Base-by-base conservation (phyloP, 2,888 invertebrate species). In the Suillia variegata region DNA sequence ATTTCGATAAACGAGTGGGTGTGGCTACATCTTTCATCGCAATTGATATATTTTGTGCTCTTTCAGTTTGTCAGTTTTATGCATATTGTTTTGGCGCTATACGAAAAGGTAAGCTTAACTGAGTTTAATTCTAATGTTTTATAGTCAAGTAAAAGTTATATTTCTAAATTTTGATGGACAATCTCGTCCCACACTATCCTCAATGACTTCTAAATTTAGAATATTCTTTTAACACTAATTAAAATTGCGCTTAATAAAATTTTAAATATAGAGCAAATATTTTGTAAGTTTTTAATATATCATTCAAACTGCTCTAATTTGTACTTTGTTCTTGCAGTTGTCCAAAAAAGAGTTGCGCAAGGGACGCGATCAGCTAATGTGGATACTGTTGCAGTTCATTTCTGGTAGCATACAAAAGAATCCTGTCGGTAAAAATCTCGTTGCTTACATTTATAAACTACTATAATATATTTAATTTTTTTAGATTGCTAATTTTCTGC, bases 321-420 rank as follows among this genome's bases (percentile, higher is more conserved):
- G n/a, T n/a, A n/a, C n/a, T n/a, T n/a, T n/a, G n/a, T 54, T 51
- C 34, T 78, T 81, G 12, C 67, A 88, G 87, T 81, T 94, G 34
- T 86, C 89, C 47, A 90, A 89, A 6, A 86, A 91, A 67, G 93
- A 94, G 74, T 84, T 96, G 77, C 87, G 91, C 62, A 93, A 94
- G 80, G 96, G 97, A 0, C 85, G 98, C 51, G 98, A 98, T 82
- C 96, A 98, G 74, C 84, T 99, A n/a, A 98, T 99, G 98, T 98
- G 98, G 98, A 93, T 96, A 18, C 84, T 98, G 17, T 84, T 99
- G 47, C 98, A 99, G 83, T 98, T 96, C 75, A 94, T 98, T 70
- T 97, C 98, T 0, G 97, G 97, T 52, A 96, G 95, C 75, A 96
- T 96, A 73, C 95, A 96, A 80, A 89, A 96, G 70, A 96, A 96